These are phyloP conservation scores for Heliconius eleuchia DNA, from an alignment of 1,140 invertebrate species.

Conservation along the genomic window DNA sequence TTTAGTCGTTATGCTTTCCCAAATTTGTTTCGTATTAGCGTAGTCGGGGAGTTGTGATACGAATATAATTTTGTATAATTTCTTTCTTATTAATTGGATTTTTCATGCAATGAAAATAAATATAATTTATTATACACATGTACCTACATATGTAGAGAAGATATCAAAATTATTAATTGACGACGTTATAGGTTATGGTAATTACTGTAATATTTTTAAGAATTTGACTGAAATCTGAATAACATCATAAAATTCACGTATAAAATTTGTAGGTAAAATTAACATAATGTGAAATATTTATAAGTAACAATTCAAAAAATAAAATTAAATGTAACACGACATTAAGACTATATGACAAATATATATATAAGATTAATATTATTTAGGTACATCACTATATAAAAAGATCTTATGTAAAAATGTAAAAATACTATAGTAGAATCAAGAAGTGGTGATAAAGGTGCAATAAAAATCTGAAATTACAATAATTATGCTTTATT, in stretches of 20 bases:
- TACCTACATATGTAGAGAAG: no score
- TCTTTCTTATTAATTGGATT: conserved; percentile 1
- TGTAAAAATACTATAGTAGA: background rate
- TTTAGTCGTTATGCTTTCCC: conserved; percentile 63
- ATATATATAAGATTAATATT: background rate
- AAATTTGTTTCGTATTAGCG: conserved; percentile 14
- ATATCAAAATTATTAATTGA: no score
- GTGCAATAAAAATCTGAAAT: conserved; percentile 66
- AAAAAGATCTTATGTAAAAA: no score
- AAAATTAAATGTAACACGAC: background rate
- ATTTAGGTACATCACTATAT: no score
- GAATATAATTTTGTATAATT: conserved; percentile 11
- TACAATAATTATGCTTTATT: conserved; percentile 82
- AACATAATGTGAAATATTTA: background rate
- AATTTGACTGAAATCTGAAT: background rate
- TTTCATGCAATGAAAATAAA: background rate
- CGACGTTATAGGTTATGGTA: no score
- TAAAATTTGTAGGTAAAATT: background rate
- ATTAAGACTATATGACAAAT: conserved; percentile 25
- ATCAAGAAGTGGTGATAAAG: conserved; percentile 25
- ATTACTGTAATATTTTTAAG: background rate
- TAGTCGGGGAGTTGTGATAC: background rate
- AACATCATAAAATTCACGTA: background rate
- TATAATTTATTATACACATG: background rate
- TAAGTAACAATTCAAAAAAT: no score